These are phyloP conservation scores for Lepas anatifera DNA, from an alignment of 2,888 invertebrate species.

Conservation along the genomic window DNA sequence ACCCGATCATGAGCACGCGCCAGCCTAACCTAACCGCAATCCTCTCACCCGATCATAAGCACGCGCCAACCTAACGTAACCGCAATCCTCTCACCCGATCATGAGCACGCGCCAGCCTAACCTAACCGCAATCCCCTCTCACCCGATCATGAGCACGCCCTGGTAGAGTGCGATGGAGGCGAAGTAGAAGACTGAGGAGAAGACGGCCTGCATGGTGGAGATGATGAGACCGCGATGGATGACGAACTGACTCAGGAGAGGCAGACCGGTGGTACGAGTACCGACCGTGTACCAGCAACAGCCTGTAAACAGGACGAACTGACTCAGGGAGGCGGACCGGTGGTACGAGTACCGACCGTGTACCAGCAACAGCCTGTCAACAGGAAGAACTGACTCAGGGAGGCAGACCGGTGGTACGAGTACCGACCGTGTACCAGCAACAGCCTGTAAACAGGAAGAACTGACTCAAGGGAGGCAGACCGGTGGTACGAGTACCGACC, in stretches of 20 bases:
- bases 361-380: constrained; percentile 60
- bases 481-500: constrained; percentile 86
- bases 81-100: background rate
- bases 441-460: constrained; percentile 84
- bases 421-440: constrained; percentile 84
- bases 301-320: no score
- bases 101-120: no score
- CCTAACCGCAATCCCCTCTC: no score
- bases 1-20: constrained; percentile 16
- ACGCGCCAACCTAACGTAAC: background rate
- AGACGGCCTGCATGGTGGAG: constrained; percentile 96
- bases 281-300: constrained; percentile 83
- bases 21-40: background rate
- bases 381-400: constrained; percentile 96
- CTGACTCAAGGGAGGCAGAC: constrained; percentile 91
- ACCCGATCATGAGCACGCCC: constrained; percentile 97
- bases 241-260: constrained; percentile 98
- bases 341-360: constrained; percentile 88
- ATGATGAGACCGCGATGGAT: constrained; percentile 97
- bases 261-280: constrained; percentile 90
- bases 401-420: constrained; percentile 90
- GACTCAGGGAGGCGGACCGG: constrained; percentile 89
- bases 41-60: background rate
- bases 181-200: constrained; percentile 97
- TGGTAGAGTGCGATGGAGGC: constrained; percentile 96